Conservation (phyloP, 2,113 vertebrate genomes). For the Mus spicilegus region DNA sequence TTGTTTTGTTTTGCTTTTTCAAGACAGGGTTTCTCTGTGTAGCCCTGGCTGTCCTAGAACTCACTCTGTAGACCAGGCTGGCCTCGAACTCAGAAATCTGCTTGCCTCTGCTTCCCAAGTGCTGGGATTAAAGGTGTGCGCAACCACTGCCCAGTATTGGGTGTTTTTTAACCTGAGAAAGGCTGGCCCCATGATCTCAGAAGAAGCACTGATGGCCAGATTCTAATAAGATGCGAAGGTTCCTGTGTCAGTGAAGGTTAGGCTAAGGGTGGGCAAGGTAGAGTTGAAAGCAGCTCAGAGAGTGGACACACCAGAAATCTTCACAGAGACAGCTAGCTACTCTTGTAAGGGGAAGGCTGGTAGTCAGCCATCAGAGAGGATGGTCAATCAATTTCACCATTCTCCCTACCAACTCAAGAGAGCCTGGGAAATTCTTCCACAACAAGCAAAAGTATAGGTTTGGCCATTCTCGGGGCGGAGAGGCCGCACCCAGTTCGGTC, state of each 20-base stretch:
- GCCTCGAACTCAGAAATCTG: no score
- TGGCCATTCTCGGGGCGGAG: conserved; percentile 30
- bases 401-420: neutral
- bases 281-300: neutral
- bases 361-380: conserved; percentile 1
- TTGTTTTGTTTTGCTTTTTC: no score
- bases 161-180: neutral
- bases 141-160: no score
- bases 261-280: neutral
- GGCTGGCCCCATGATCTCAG: neutral
- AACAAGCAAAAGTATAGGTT: conserved; percentile 65
- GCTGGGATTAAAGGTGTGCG: no score
- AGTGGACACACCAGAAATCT: neutral
- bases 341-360: neutral
- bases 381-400: neutral
- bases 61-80: no score
- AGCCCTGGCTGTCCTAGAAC: no score
- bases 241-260: neutral
- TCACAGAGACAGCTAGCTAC: neutral
- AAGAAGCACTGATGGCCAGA: neutral
- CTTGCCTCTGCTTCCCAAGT: no score
- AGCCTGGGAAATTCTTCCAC: conserved; percentile 29
- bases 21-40: no score
- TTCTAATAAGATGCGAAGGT: neutral
- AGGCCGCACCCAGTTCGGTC: conserved; percentile 46